phyloP scores from a whole-genome alignment of 2,797 vertebrate genomes.

The Tympanoctomys barrerae region DNA sequence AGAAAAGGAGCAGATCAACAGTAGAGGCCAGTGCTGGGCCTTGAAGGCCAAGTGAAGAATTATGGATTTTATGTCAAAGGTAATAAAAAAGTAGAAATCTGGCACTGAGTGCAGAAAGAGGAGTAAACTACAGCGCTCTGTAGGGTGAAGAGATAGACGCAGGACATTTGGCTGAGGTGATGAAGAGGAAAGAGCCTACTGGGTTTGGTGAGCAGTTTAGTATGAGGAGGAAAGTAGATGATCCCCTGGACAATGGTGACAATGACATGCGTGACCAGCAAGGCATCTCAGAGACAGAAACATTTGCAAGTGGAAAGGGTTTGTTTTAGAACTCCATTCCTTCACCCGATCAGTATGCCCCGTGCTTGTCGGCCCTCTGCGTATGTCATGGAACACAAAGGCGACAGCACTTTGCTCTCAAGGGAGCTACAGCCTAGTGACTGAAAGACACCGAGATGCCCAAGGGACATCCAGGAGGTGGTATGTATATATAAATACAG shows the following conservation, averaged over 20 bases:
- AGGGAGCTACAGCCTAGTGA: not conserved
- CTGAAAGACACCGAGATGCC: rapidly evolving
- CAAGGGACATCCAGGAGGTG: not conserved
- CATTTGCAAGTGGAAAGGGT: not conserved
- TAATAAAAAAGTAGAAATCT: not conserved
- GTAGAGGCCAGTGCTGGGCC: not conserved
- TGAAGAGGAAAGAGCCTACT: not conserved
- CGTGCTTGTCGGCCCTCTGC: not conserved
- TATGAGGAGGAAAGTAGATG: not conserved
- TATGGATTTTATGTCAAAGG: not conserved
- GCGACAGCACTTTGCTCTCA: not conserved
- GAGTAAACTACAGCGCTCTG: not conserved
- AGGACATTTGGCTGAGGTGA: not conserved
- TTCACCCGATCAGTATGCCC: not conserved
- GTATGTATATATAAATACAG: not conserved
- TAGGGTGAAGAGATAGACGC: too few relatives aligned
- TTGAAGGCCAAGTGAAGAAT: conserved; percentile 1
- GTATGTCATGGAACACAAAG: not conserved
- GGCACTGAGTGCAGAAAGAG: not conserved
- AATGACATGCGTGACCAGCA: not conserved
- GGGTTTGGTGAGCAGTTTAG: not conserved
- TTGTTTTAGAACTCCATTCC: not conserved
- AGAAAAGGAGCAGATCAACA: not conserved
- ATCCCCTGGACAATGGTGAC: not conserved
- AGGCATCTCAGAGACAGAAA: not conserved